Base-by-base conservation (phyloP, 2,113 vertebrate species). In the Sceloporus undulatus region DNA sequence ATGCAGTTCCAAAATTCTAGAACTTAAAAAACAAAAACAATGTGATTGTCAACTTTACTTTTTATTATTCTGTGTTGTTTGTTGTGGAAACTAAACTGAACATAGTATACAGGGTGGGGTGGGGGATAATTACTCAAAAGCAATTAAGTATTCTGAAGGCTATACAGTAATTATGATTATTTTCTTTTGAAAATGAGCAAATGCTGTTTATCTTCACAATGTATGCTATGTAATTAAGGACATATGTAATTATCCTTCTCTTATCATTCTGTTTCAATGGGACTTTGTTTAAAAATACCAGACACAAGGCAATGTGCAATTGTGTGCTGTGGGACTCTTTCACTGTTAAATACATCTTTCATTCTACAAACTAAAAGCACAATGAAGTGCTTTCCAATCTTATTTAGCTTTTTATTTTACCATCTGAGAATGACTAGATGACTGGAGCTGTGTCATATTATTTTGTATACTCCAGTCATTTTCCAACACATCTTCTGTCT, bases 161-260 rank as follows among this genome's bases (percentile, higher is more conserved):
- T 94, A 83, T 88, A 85, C 59, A 88, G 82, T 93, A 94, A 95
- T 94, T 92, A 93, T 87, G 87, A 92, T 94, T 94, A 94, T 96
- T 95, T 95, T 91, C 85, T 94, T 95, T 88, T 54, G 87, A 91
- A 93, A 95, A 88, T 2, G 66, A 86, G 88, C 81, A 88, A 94
- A 65, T 88, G 65, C 88, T 52, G 89, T 94, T 94, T 95, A 90
- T 95, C 88, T 95, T 89, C 88, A 54, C 83, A 92, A 94, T 91
- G 52, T 88, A 92, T 91, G 81, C 82, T 88, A 29, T 85, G 52
- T 90, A 95, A 92, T 94, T 95, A 95, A 94, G 91, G 73, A 85
- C 88, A 86, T 88, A 73, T 89, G 85, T 73, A 94, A 90, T 93
- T 93, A 94, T 94, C 87, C 85, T 94, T 91, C 66, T 90, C 66